Conservation (phyloP, 2,113 vertebrate species). For the Phalacrocorax pelagicus region DNA sequence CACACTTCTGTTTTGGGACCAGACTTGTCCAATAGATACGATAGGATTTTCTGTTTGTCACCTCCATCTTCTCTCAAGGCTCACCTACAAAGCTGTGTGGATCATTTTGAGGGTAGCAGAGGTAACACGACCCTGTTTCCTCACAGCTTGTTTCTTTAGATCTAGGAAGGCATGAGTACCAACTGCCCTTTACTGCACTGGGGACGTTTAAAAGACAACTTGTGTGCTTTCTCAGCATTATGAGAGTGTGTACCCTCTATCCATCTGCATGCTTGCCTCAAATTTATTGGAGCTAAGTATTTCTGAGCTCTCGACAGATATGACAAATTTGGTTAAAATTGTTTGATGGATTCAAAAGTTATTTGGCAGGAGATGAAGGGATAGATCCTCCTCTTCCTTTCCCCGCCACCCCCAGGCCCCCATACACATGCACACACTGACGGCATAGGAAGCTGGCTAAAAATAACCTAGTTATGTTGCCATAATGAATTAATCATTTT, state of each 20-base stretch:
- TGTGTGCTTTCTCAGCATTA: not conserved
- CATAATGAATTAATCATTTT: not conserved
- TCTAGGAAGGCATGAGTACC: not conserved
- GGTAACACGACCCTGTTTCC: not conserved
- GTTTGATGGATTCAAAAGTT: not conserved
- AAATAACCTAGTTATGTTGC: not conserved
- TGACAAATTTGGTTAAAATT: not conserved
- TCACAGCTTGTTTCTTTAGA: not conserved
- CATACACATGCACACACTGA: not conserved
- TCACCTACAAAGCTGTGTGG: not conserved
- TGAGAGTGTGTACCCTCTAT: not conserved
- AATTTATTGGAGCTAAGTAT: not conserved
- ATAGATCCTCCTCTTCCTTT: not conserved
- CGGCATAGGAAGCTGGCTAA: not conserved
- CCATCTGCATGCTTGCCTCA: not conserved
- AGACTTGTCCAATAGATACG: not conserved
- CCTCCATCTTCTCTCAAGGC: not conserved
- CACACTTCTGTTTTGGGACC: not conserved
- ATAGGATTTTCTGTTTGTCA: not conserved
- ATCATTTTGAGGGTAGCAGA: not conserved
- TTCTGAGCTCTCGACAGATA: not conserved
- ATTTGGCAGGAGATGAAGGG: not conserved
- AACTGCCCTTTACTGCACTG: not conserved
- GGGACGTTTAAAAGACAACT: not conserved
- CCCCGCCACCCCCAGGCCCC: too few relatives aligned